Percentiles rank a stretch among this genome's conserved stretches.
These are phyloP conservation scores for Riptortus pedestris DNA, from an alignment of 1,140 invertebrate species.

Conservation along the genomic window DNA sequence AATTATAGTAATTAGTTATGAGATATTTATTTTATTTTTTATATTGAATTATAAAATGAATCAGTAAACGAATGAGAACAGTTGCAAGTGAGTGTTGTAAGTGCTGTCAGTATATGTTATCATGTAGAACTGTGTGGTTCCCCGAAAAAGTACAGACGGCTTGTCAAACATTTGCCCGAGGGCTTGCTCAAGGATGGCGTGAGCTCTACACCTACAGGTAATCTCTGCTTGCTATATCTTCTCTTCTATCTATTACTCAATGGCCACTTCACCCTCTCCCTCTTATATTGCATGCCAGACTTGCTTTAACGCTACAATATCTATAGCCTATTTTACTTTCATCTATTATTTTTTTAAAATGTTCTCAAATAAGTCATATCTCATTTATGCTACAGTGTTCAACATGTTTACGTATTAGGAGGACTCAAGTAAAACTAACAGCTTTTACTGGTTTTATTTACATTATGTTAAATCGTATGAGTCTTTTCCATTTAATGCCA, in stretches of 20 bases:
- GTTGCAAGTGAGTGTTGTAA: constrained; percentile 11
- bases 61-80: constrained; percentile 6
- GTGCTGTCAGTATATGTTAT: constrained; percentile 26
- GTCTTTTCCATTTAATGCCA: no score
- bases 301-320: constrained; percentile 11
- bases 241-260: neutral
- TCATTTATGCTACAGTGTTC: no score
- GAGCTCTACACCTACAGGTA: constrained; percentile 36
- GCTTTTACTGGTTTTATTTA: no score
- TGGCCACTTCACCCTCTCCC: neutral
- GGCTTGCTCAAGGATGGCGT: constrained; percentile 45
- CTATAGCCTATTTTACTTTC: neutral
- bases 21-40: no score
- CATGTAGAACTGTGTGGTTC: constrained; percentile 25
- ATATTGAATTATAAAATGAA: no score
- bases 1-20: no score
- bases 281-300: neutral
- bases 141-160: constrained; percentile 29
- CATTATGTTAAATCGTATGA: no score
- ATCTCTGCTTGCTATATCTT: neutral
- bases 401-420: no score
- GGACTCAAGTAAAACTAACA: no score
- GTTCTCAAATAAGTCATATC: no score
- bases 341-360: neutral
- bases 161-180: constrained; percentile 35